Conservation (phyloP, 2,888 invertebrate species). For the Rotaria socialis region DNA sequence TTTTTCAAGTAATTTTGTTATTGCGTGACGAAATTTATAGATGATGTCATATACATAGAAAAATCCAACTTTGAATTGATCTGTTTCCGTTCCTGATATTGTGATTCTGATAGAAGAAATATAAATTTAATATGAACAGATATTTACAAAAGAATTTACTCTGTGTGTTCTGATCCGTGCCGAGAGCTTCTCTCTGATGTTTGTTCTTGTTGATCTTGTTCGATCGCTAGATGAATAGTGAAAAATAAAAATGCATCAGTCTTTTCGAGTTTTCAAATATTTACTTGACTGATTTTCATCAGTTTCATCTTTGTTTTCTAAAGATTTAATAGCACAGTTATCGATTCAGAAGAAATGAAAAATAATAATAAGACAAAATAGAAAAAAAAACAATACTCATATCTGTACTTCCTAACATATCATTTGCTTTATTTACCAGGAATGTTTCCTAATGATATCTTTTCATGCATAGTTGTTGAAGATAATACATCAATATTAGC, state of each 20-base stretch:
- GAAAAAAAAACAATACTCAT: too few species aligned
- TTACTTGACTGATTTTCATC: too few species aligned
- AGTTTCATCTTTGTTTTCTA: too few species aligned
- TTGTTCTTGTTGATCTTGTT: slow-evolving; percentile 30
- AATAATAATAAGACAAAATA: too few species aligned
- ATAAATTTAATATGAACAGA: too few species aligned
- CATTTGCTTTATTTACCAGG: not conserved
- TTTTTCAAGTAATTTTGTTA: slow-evolving; percentile 22
- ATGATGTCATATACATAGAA: not conserved
- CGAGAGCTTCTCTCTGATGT: not conserved
- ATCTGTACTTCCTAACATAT: too few species aligned
- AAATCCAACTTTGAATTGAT: not conserved
- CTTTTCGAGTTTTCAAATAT: too few species aligned
- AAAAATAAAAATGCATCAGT: too few species aligned
- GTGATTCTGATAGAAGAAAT: too few species aligned
- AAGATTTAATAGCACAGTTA: too few species aligned
- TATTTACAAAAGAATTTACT: not conserved
- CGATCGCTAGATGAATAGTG: too few species aligned
- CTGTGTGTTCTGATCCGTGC: not conserved
- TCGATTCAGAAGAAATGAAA: too few species aligned
- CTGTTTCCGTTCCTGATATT: not conserved
- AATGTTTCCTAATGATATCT: not conserved
- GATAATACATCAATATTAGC: not conserved
- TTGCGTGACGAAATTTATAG: not conserved
- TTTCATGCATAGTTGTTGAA: not conserved